phyloP scores from a whole-genome alignment of 2,113 vertebrate genomes.

The Dendrocopos noguchii region DNA sequence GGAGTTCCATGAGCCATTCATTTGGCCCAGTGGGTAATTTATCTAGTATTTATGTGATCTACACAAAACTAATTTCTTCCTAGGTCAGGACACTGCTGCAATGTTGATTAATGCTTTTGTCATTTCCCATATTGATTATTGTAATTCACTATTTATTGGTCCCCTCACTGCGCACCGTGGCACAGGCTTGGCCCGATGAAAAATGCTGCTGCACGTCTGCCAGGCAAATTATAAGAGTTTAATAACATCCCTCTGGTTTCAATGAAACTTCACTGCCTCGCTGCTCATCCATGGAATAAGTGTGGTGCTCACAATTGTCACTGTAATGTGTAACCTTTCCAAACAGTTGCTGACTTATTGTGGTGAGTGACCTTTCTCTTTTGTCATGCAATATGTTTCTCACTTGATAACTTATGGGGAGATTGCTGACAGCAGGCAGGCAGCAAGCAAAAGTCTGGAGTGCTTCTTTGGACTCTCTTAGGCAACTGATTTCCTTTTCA shows the following conservation, averaged over 20 bases:
- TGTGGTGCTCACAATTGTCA: background rate
- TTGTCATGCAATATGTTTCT: background rate
- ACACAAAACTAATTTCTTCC: constrained; percentile 39
- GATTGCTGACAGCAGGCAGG: background rate
- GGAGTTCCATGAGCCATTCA: constrained; percentile 33
- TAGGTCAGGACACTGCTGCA: background rate
- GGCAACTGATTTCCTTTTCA: background rate
- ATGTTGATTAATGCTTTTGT: constrained; percentile 61
- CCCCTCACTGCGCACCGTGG: background rate
- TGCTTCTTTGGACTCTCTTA: background rate
- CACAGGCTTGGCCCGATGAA: background rate
- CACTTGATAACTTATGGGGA: background rate
- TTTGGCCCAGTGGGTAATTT: constrained; percentile 35
- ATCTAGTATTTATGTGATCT: constrained; percentile 29
- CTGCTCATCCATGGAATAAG: background rate
- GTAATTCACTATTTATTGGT: constrained; percentile 39
- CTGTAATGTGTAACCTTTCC: background rate
- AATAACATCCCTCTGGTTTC: constrained; percentile 27
- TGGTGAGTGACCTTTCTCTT: constrained; percentile 15
- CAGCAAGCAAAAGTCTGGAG: background rate
- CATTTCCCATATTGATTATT: constrained; percentile 66
- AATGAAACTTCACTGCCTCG: constrained; percentile 39
- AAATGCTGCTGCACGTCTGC: background rate
- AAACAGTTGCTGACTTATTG: background rate
- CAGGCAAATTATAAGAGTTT: constrained; percentile 48